A percentile compares a stretch with the other conserved stretches of the same genome.
Conservation (phyloP, 2,797 vertebrate genomes). For the Gymnocypris eckloni region DNA sequence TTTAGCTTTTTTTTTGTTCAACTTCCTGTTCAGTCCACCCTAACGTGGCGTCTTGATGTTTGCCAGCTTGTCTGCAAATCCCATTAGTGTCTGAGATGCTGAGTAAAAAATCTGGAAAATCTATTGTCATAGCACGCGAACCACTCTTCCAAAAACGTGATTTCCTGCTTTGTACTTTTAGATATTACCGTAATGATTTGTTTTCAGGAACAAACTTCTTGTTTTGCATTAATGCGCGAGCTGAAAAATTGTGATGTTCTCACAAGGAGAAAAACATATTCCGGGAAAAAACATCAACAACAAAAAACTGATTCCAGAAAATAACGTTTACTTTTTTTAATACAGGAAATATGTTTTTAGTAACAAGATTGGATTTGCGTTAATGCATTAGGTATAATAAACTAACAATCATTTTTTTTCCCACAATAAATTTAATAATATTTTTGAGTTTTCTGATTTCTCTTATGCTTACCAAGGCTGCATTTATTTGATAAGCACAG, state of each 20-base stretch:
- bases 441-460: background rate
- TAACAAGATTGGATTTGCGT: background rate
- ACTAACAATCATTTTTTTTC: too few relatives aligned
- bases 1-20: conserved; percentile 13
- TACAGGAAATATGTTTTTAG: background rate
- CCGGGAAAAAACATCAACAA: too few relatives aligned
- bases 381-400: background rate
- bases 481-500: background rate
- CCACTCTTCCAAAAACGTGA: background rate
- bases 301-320: too few relatives aligned
- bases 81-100: conserved; percentile 25
- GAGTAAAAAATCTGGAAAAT: conserved; percentile 18
- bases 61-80: conserved; percentile 34
- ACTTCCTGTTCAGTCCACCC: conserved; percentile 52
- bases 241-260: conserved; percentile 11
- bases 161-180: conserved; percentile 17
- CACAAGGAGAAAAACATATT: too few relatives aligned
- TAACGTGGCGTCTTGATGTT: conserved; percentile 17
- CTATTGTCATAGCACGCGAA: conserved; percentile 17
- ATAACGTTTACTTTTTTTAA: too few relatives aligned
- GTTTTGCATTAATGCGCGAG: background rate
- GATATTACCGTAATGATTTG: background rate
- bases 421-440: too few relatives aligned
- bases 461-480: background rate
- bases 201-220: conserved; percentile 2